phyloP scores from a whole-genome alignment of 2,113 vertebrate genomes.

The Ariopsis seemanni region DNA sequence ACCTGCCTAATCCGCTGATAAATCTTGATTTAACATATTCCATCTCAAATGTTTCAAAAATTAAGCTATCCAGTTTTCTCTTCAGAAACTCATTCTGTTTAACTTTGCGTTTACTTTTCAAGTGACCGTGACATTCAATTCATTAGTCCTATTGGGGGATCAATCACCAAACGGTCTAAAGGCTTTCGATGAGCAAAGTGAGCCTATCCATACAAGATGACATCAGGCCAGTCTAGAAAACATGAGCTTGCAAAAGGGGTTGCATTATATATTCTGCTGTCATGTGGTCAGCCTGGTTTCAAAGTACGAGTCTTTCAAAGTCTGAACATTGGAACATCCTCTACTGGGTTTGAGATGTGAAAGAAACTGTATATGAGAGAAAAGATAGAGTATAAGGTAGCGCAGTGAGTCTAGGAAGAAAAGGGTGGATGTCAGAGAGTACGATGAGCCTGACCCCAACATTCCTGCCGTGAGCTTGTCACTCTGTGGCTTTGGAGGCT shows the following conservation, averaged over 20 bases:
- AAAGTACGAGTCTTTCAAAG: neutral
- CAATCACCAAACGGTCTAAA: constrained; percentile 25
- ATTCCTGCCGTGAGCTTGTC: constrained; percentile 48
- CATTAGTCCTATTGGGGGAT: constrained; percentile 33
- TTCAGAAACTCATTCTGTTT: neutral
- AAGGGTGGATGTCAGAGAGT: constrained; percentile 15
- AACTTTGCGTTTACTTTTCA: constrained; percentile 5
- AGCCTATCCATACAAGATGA: constrained; percentile 6
- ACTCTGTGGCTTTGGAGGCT: constrained; percentile 36
- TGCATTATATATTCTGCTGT: constrained; percentile 4
- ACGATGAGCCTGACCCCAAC: constrained; percentile 39
- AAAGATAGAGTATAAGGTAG: neutral
- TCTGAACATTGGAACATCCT: neutral
- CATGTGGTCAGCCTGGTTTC: neutral
- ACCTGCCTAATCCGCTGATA: neutral
- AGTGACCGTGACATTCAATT: constrained; percentile 17
- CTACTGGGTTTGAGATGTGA: neutral
- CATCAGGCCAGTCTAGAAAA: neutral
- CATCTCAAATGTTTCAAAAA: neutral
- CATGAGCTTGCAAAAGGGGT: neutral
- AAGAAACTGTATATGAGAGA: neutral
- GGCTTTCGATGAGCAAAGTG: constrained; percentile 7
- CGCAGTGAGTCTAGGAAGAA: constrained; percentile 4
- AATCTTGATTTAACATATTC: neutral
- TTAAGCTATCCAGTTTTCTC: neutral